Evolutionary conservation across 2,888 invertebrate species (phyloP).

Genomic region (Cataglyphis rosenhaueri): DNA sequence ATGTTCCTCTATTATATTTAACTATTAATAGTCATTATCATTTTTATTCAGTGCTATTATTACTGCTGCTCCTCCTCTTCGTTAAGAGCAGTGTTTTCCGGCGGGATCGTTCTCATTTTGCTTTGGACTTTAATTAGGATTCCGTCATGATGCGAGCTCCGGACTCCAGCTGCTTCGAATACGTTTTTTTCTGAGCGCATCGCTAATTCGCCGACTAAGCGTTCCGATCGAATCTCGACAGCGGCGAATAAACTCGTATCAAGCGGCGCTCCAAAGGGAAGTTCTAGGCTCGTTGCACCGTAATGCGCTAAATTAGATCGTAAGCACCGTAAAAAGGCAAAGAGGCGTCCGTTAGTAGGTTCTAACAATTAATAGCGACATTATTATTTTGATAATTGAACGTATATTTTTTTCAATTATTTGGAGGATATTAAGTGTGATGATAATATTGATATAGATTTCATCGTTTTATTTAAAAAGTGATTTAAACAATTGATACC

Average conservation of each 20-base stretch:
- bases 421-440: background rate
- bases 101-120: constrained; percentile 41
- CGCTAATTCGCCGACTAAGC: constrained; percentile 56
- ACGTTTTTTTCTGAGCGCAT: constrained; percentile 51
- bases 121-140: constrained; percentile 53
- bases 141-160: constrained; percentile 46
- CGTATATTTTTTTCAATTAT: background rate
- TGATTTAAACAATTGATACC: background rate
- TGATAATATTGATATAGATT: background rate
- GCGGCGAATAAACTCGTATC: constrained; percentile 51
- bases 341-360: background rate
- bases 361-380: background rate
- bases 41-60: constrained; percentile 40
- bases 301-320: constrained; percentile 40
- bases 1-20: constrained; percentile 12
- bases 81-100: background rate
- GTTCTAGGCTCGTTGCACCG: constrained; percentile 39
- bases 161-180: constrained; percentile 52
- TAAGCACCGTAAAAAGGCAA: constrained; percentile 16
- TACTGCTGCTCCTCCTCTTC: constrained; percentile 29
- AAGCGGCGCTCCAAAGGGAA: constrained; percentile 43
- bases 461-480: background rate
- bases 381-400: background rate
- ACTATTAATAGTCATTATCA: constrained; percentile 53
- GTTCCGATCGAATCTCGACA: constrained; percentile 53